Conservation (phyloP, 2,113 vertebrate species). For the Centropristis striata region DNA sequence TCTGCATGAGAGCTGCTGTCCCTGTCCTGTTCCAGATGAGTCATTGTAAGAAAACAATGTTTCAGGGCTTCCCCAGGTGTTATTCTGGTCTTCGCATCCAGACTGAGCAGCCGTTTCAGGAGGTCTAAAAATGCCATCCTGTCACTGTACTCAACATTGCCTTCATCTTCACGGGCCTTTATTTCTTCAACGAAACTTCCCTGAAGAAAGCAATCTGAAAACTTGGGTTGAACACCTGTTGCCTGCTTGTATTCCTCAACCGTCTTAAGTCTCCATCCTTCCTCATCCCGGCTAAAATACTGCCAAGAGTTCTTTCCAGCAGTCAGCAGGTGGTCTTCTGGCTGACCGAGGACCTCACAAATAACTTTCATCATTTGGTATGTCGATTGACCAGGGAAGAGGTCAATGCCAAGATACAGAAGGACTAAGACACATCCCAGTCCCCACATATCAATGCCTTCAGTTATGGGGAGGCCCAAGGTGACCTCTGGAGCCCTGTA, state of each 20-base stretch:
- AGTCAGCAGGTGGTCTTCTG: neutral
- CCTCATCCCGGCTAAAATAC: neutral
- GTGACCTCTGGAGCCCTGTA: neutral
- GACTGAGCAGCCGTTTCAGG: neutral
- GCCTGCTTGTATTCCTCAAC: neutral
- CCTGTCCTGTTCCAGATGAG: neutral
- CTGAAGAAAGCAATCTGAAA: neutral
- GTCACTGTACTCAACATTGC: neutral
- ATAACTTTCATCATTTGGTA: neutral
- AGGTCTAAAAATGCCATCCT: neutral
- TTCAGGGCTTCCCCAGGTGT: neutral
- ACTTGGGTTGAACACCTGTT: neutral
- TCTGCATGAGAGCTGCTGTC: neutral
- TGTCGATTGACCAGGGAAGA: neutral
- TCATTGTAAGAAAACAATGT: neutral
- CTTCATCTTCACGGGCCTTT: neutral
- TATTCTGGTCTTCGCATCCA: neutral
- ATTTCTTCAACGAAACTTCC: neutral
- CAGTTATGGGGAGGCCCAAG: neutral
- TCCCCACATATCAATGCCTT: constrained; percentile 1
- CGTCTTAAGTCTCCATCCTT: neutral
- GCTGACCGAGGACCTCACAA: neutral
- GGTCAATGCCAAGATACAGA: neutral
- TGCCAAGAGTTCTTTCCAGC: neutral
- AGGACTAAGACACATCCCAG: neutral